Evolutionary conservation across 2,113 vertebrate species (phyloP), one percentile per base, ranked within the genome.

Genomic region (Cariama cristata): DNA sequence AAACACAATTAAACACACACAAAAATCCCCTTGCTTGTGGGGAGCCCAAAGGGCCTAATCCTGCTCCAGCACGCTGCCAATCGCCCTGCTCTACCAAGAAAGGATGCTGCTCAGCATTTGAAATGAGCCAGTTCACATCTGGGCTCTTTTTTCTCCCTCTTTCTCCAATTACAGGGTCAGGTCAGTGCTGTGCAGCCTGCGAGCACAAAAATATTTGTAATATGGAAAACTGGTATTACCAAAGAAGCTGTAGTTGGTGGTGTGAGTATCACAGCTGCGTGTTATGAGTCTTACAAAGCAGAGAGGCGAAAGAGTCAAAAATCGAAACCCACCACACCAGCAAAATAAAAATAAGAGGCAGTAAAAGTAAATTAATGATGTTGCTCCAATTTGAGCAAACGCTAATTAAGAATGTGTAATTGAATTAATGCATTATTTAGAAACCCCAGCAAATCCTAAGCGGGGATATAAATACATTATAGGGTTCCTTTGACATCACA

Each of bases 351-450:
- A 60, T 63, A 79, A 83, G 81, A 86, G 14, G 49, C 86, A 93
- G 49, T 93, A 76, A 87, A 62, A 84, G 32, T 63, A 89, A 97
- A 97, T 94, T 77, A 83, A 91, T 75, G 47, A 69, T 69, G 69
- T 62, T 83, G 74, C 38, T 93, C 84, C 73, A 66, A 62, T 60
- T 69, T 77, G 72, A 95, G 86, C 93, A 94, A 97, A 93, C 92
- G 85, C 83, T 90, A 92, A 96, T 97, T 96, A 93, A 88, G 88
- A 86, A 92, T 20, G 12, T 71, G 88, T 68, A 96, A 96, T 90
- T 96, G 79, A 97, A 96, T 97, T 75, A 47, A 95, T 80, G 38
- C 82, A 97, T 91, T 97, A 90, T 92, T 63, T 38, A 94, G 59
- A 69, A 93, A 93, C 3, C 19, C 80, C 49, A 90, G 77, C 38